Evolutionary conservation across 2,113 vertebrate species (phyloP).

Genomic region (Mormoops blainvillei): DNA sequence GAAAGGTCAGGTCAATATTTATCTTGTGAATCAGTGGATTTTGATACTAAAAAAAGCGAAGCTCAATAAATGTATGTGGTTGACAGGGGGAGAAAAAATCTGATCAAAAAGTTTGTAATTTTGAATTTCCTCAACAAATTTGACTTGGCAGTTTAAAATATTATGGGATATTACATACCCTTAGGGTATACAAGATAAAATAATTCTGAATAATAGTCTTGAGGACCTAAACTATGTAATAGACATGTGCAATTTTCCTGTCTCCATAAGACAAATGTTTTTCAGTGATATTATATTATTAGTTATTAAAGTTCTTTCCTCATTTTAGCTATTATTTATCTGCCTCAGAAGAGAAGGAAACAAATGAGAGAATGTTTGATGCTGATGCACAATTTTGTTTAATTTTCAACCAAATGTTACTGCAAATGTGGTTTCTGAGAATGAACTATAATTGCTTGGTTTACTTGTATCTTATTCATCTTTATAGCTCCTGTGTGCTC

Average conservation of each 20-base stretch:
- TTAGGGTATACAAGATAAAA: background rate
- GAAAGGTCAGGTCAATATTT: conserved; percentile 84
- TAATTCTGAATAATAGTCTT: background rate
- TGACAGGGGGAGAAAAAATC: conserved; percentile 62
- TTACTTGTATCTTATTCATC: background rate
- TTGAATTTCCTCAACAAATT: conserved; percentile 65
- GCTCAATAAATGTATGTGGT: conserved; percentile 73
- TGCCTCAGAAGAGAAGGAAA: background rate
- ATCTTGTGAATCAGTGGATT: conserved; percentile 81
- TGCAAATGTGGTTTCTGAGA: background rate
- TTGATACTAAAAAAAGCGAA: conserved; percentile 82
- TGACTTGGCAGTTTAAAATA: conserved; percentile 28
- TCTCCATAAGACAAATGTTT: background rate
- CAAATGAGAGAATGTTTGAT: background rate
- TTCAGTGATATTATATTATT: background rate
- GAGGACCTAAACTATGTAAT: background rate
- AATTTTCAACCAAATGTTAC: background rate
- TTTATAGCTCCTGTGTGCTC: background rate
- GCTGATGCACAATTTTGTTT: background rate
- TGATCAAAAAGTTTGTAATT: conserved; percentile 70
- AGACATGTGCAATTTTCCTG: background rate
- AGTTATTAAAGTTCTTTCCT: background rate
- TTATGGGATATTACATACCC: background rate
- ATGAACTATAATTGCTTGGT: background rate
- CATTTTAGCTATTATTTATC: background rate